Conservation (phyloP, 2,888 invertebrate genomes). For the Eucera pruinosa region DNA sequence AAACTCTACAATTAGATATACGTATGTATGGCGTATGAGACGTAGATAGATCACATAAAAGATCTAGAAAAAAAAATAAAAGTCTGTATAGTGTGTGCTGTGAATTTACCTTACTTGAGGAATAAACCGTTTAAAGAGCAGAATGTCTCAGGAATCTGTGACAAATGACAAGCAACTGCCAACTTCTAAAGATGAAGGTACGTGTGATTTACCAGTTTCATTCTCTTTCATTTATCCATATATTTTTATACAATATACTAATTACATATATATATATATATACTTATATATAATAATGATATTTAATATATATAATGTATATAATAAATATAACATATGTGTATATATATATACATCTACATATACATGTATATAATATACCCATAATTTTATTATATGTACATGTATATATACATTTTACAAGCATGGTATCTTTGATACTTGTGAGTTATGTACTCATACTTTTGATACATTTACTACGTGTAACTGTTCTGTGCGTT, state of each 20-base stretch:
- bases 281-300: background rate
- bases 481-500: too few species aligned
- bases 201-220: conserved; percentile 20
- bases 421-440: too few species aligned
- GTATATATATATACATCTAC: too few species aligned
- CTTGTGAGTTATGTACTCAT: background rate
- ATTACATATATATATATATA: background rate
- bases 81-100: conserved; percentile 60
- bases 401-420: too few species aligned
- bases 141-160: conserved; percentile 80
- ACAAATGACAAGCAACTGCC: conserved; percentile 79
- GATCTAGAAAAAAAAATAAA: conserved; percentile 56
- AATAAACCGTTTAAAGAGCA: conserved; percentile 47
- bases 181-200: conserved; percentile 66
- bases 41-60: conserved; percentile 66
- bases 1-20: conserved; percentile 75
- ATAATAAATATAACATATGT: too few species aligned
- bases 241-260: background rate
- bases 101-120: conserved; percentile 59
- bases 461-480: background rate
- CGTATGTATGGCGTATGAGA: conserved; percentile 68
- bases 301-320: background rate
- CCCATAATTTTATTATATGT: too few species aligned
- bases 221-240: conserved; percentile 8
- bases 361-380: too few species aligned